These are phyloP conservation scores for Pocillopora verrucosa DNA, from an alignment of 64 coral and sea anemone species.

Conservation along the genomic window DNA sequence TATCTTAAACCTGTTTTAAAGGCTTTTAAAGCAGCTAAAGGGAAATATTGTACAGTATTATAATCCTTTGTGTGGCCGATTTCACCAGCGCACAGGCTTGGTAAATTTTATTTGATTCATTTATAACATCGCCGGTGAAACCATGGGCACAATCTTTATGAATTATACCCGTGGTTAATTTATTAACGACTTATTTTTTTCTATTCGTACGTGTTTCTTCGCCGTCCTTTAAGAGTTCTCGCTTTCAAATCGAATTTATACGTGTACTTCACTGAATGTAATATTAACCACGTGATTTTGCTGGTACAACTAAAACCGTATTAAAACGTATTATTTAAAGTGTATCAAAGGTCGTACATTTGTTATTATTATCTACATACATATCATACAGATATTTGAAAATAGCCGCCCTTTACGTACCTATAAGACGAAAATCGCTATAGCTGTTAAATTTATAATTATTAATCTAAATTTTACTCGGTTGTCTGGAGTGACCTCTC, in stretches of 20 bases:
- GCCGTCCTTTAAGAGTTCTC: neutral
- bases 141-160: neutral
- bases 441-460: too few relatives aligned
- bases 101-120: neutral
- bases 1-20: neutral
- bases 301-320: neutral
- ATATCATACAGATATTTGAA: too few relatives aligned
- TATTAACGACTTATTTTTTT: neutral
- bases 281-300: conserved; percentile 19
- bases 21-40: neutral
- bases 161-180: neutral
- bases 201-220: neutral
- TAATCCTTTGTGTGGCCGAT: neutral
- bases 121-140: neutral
- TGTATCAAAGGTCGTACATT: too few relatives aligned
- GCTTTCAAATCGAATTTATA: neutral
- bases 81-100: neutral
- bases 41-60: neutral
- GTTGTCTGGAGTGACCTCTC: too few relatives aligned
- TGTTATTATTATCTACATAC: too few relatives aligned
- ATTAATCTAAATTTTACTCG: too few relatives aligned
- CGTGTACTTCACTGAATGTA: conserved; percentile 13
- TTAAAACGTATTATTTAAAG: neutral
- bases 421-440: too few relatives aligned
- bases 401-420: too few relatives aligned